These are phyloP conservation scores for Falco punctatus DNA, from an alignment of 2,113 vertebrate species.

Conservation along the genomic window DNA sequence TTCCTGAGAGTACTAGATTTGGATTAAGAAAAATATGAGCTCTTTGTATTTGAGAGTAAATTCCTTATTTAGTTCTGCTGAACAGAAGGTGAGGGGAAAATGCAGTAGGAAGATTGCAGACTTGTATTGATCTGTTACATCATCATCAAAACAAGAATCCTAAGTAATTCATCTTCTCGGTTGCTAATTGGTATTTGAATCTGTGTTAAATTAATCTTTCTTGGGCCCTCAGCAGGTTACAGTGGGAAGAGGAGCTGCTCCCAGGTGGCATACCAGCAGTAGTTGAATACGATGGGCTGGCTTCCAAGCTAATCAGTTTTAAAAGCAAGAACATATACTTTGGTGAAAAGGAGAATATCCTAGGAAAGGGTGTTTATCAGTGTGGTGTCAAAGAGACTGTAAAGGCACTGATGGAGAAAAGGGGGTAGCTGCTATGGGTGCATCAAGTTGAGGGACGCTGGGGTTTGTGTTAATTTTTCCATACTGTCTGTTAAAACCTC, in stretches of 20 bases:
- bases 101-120: background rate
- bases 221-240: accelerated
- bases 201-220: background rate
- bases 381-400: background rate
- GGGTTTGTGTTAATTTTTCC: too few relatives aligned
- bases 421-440: accelerated
- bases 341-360: background rate
- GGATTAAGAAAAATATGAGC: background rate
- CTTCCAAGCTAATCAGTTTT: background rate
- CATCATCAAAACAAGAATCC: background rate
- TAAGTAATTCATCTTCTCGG: background rate
- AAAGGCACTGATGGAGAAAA: background rate
- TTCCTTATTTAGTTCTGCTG: background rate
- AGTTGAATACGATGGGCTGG: accelerated
- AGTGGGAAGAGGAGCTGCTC: background rate
- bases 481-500: accelerated
- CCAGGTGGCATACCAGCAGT: background rate
- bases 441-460: background rate
- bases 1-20: background rate
- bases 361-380: background rate
- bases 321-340: background rate
- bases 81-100: background rate
- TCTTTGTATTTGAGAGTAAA: background rate
- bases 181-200: background rate
- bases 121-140: background rate